phyloP scores from a whole-genome alignment of 2,888 invertebrate species.

The Physocephala rufipes region DNA sequence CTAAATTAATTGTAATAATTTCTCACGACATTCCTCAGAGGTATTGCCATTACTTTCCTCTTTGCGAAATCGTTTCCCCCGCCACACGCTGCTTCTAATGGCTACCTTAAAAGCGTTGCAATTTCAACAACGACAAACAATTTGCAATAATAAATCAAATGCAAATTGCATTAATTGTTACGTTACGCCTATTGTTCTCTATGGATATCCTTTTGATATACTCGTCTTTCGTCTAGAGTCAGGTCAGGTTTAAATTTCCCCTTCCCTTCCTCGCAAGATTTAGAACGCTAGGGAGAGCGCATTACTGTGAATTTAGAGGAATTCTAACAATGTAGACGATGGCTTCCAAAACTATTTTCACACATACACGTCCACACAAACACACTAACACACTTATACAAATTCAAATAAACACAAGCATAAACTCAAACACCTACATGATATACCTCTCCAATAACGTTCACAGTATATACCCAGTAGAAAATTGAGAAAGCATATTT shows the following conservation, averaged over 20 bases:
- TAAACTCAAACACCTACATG: too few relatives aligned
- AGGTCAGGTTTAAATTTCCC: too few relatives aligned
- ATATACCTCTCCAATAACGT: background rate
- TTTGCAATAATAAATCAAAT: slow-evolving; percentile 41
- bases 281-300: too few relatives aligned
- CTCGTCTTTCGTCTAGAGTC: slow-evolving; percentile 44
- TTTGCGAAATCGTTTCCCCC: background rate
- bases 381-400: slow-evolving; percentile 19
- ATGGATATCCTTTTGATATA: slow-evolving; percentile 27
- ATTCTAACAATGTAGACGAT: slow-evolving; percentile 62
- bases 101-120: background rate
- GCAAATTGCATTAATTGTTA: slow-evolving; percentile 58
- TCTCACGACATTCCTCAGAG: slow-evolving; percentile 1
- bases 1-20: slow-evolving; percentile 27
- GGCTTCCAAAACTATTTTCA: slow-evolving; percentile 53
- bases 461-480: background rate
- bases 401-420: background rate
- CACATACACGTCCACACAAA: slow-evolving; percentile 40
- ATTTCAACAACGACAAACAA: slow-evolving; percentile 6
- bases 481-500: too few relatives aligned
- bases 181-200: slow-evolving; percentile 51
- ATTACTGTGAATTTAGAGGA: slow-evolving; percentile 50
- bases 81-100: background rate
- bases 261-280: too few relatives aligned
- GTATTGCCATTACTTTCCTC: background rate